These are phyloP conservation scores for Bombus affinis DNA, from an alignment of 1,140 invertebrate species.

Conservation along the genomic window DNA sequence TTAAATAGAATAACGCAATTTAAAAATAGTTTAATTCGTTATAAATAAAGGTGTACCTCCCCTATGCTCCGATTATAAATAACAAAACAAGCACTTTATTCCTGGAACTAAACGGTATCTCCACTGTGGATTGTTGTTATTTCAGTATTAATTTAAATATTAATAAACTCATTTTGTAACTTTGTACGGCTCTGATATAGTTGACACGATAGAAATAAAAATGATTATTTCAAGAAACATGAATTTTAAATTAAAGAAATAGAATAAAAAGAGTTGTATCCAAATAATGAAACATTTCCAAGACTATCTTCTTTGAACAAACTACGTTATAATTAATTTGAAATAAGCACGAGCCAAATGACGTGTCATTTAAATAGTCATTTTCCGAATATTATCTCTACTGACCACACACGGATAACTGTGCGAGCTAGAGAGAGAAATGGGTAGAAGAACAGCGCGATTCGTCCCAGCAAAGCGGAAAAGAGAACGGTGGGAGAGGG, in stretches of 20 bases:
- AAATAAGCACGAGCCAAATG: background rate
- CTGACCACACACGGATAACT: no score
- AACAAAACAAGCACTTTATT: background rate
- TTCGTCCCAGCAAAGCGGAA: constrained; percentile 40
- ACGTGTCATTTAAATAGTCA: background rate
- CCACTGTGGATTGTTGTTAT: background rate
- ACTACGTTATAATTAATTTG: background rate
- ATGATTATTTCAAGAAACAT: no score
- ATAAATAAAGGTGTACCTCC: background rate
- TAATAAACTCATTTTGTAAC: background rate
- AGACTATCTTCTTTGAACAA: background rate
- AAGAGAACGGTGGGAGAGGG: constrained; percentile 4
- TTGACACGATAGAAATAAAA: no score
- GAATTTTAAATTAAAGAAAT: no score
- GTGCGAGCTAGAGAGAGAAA: background rate
- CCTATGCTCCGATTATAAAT: background rate
- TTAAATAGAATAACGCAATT: background rate
- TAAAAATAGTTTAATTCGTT: background rate
- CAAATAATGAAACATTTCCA: background rate
- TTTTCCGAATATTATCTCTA: background rate
- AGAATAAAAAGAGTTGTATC: no score
- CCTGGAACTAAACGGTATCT: no score
- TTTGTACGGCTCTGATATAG: no score
- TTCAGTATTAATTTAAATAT: background rate
- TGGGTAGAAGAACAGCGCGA: background rate